These are phyloP conservation scores for Anagrus nilaparvatae DNA, from an alignment of 1,140 invertebrate species.

Conservation along the genomic window DNA sequence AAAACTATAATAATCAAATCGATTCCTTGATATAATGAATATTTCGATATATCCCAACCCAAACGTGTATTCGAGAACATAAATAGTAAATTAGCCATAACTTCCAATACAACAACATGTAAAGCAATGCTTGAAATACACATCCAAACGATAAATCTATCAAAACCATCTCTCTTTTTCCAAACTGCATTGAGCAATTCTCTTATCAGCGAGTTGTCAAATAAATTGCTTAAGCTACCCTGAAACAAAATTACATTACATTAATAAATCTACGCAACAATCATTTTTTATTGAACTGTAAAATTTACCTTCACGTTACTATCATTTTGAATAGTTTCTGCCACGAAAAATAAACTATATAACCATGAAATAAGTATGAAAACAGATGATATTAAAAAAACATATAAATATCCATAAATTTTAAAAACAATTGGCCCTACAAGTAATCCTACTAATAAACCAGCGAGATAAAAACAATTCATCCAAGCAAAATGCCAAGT, in stretches of 20 bases:
- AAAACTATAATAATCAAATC: constrained; percentile 4
- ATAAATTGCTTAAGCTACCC: constrained; percentile 38
- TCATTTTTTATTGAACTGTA: too few species aligned
- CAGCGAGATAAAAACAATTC: constrained; percentile 46
- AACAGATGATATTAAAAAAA: constrained; percentile 31
- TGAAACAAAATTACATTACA: constrained; percentile 21
- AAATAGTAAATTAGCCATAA: constrained; percentile 45
- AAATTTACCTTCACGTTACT: constrained; percentile 16
- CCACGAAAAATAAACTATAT: constrained; percentile 29
- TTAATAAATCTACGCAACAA: too few species aligned
- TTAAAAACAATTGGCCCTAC: constrained; percentile 45
- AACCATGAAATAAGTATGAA: constrained; percentile 30
- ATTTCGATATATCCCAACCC: constrained; percentile 53
- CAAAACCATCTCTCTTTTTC: constrained; percentile 47
- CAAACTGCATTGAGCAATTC: constrained; percentile 40
- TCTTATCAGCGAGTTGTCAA: constrained; percentile 45
- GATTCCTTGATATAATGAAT: constrained; percentile 25
- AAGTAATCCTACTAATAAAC: constrained; percentile 47
- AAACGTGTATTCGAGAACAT: constrained; percentile 55
- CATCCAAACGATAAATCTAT: constrained; percentile 49
- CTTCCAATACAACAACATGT: constrained; percentile 46
- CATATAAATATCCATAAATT: constrained; percentile 36
- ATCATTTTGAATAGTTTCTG: constrained; percentile 20
- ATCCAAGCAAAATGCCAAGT: constrained; percentile 48
- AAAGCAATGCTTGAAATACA: constrained; percentile 47